Evolutionary conservation across 2,888 invertebrate species (phyloP), one percentile per base, ranked within the genome.

Genomic region (Drosophila algonquin): DNA sequence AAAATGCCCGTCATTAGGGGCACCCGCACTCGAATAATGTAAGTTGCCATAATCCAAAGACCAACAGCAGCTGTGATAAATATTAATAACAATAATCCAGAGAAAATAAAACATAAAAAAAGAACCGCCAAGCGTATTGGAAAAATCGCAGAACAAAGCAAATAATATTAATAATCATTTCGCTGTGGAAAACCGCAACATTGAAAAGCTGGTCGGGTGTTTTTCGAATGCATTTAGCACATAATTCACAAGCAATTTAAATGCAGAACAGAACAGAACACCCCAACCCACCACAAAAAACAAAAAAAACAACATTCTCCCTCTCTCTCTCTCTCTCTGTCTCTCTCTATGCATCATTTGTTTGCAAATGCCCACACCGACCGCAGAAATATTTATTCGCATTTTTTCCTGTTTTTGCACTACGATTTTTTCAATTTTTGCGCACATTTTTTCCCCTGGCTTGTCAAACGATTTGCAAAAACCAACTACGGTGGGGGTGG

Each of bases 381-480:
- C 82, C 83, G 75, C 86, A 80, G 69, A 81, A 63, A 83, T 80
- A 78, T 82, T 80, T 82, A 70, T 81, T 81, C 69, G 14, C 21
- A 32, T 16, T 18, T 40, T 47, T 35, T 54, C 47, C 27, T 40
- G 40, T 32, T 12, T 12, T 40, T 27, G n/a, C 8, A n/a, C 4
- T 4, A 4, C 18, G 16, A 64, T 55, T 57, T 73, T 65, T 51
- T 72, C 57, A 14, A 54, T 72, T 57, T 68, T 71, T 51, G 18
- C 52, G 45, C 24, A 44, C 47, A 54, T 80, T 76, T 77, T 60
- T 64, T 70, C 60, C 61, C 35, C 50, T 56, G 57, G 63, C 83
- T 48, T 85, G 83, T 86, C 86, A 83, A 85, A 83, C 83, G 83
- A 83, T 85, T 85, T 83, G 83, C 83, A 77, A 82, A 32, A 85